Evolutionary conservation across 2,797 vertebrate species (phyloP).

Genomic region (Molossus alvarezi): DNA sequence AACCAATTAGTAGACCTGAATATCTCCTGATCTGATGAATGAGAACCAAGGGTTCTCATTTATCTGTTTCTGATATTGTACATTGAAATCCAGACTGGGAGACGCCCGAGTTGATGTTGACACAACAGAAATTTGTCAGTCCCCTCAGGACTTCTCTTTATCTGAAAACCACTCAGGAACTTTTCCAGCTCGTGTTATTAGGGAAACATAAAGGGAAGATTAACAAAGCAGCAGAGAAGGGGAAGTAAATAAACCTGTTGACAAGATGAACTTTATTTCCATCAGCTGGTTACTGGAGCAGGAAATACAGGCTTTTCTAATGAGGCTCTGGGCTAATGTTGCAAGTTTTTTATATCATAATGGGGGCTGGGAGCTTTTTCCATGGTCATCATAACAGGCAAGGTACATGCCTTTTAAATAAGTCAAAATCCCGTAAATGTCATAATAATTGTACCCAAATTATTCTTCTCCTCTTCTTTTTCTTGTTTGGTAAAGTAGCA

Average conservation of each 20-base stretch:
- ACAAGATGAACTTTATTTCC: constrained; percentile 73
- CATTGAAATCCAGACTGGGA: constrained; percentile 72
- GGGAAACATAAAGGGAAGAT: constrained; percentile 80
- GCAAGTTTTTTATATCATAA: background rate
- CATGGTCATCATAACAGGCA: constrained; percentile 50
- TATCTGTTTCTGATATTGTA: constrained; percentile 78
- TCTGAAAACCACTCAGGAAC: constrained; percentile 75
- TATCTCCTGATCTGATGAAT: constrained; percentile 78
- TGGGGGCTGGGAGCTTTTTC: background rate
- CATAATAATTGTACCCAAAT: background rate
- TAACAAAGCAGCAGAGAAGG: constrained; percentile 69
- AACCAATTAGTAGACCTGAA: constrained; percentile 75
- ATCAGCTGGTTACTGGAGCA: constrained; percentile 67
- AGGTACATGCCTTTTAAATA: constrained; percentile 23
- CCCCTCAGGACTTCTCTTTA: constrained; percentile 71
- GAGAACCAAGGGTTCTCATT: constrained; percentile 67
- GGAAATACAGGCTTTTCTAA: constrained; percentile 73
- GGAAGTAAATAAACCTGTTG: constrained; percentile 81
- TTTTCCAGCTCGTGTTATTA: constrained; percentile 78
- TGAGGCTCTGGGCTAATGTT: constrained; percentile 19
- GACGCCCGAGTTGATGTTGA: constrained; percentile 67
- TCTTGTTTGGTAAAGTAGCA: constrained; percentile 18
- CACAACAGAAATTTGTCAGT: constrained; percentile 77
- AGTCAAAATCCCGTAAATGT: background rate
- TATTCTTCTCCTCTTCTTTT: constrained; percentile 11